Base-by-base conservation (phyloP, 2,797 vertebrate species). In the Argentina silus region DNA sequence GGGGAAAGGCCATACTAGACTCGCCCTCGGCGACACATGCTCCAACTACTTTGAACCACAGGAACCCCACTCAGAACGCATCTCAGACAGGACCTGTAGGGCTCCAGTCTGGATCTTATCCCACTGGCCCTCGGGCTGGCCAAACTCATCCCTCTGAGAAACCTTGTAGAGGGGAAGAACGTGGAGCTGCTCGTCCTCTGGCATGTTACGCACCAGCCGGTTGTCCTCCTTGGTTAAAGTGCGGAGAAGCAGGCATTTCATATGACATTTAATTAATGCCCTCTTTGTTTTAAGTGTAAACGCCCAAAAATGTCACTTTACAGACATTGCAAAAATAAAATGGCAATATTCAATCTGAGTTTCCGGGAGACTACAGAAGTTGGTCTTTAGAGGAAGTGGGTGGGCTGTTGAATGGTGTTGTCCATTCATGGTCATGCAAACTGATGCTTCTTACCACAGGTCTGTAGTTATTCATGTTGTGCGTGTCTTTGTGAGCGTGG, bases 391-490 rank as follows among this genome's bases (percentile, higher is more conserved):
- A 36, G 27, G 27, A 36, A 36, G 27, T 36, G 27, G 4, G 27
- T 1, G 27, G 27, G 27, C 27, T 36, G 27, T 36, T 36, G 27
- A 51, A 51, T 6, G 14, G 23, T 50, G 36, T 48, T 42, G 43
- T 66, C 9, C 44, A 48, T 19, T 48, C 7, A 10, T 4, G 19
- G 42, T 67, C 7, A 42, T 10, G 19, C 55, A 69, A 15, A 7
- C 19, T 36, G 69, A 23, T 59, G 56, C 69, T 72, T 82, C 95
- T 3, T 92, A 99, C 97, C 95, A 99, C 96, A 57, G 97, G 98
- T 93, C 97, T 97, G 69, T 97, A 97, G 0, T 98, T 97, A 88
- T 94, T 96, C 96, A 98, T 98, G 92, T 99, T 99, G 80, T 98
- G 97, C 0, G 95, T 97, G 88, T 99, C 97, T 80, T 94, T 96